These are phyloP conservation scores for Zaprionus nigranus DNA, from an alignment of 1,140 invertebrate genomes.

Conservation along the genomic window DNA sequence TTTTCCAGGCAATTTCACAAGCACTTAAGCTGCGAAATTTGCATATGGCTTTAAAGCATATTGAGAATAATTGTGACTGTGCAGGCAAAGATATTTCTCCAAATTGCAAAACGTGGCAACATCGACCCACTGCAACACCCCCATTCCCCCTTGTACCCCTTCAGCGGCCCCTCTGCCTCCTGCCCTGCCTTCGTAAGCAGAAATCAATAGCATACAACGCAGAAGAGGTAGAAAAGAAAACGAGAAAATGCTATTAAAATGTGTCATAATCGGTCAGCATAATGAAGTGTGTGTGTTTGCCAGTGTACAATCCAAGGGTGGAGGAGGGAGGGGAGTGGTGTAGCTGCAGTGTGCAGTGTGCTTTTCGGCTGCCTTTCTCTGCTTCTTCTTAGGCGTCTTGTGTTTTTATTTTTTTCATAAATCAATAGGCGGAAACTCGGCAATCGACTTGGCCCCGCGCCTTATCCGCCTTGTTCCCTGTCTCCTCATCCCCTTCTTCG, in stretches of 20 bases:
- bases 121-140: not conserved
- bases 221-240: constrained; percentile 33
- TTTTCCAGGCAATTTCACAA: constrained; percentile 69
- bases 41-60: constrained; percentile 47
- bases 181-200: constrained; percentile 58
- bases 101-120: not conserved
- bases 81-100: not conserved
- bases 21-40: constrained; percentile 56
- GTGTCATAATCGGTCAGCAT: constrained; percentile 81
- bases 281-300: constrained; percentile 61
- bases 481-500: not conserved
- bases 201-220: constrained; percentile 77
- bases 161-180: not conserved
- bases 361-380: not conserved
- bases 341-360: constrained; percentile 4
- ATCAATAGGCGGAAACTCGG: constrained; percentile 73
- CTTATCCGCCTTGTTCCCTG: not conserved
- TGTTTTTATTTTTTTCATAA: constrained; percentile 48
- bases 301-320: not conserved
- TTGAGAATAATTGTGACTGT: constrained; percentile 47
- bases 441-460: constrained; percentile 33
- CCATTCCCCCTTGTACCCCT: not conserved
- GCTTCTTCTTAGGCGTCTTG: not conserved
- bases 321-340: not conserved
- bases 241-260: constrained; percentile 80